Percentiles rank a stretch among this genome's conserved stretches.
These are phyloP conservation scores for Armadillidium nasatum DNA, from an alignment of 1,140 invertebrate species.

Conservation along the genomic window DNA sequence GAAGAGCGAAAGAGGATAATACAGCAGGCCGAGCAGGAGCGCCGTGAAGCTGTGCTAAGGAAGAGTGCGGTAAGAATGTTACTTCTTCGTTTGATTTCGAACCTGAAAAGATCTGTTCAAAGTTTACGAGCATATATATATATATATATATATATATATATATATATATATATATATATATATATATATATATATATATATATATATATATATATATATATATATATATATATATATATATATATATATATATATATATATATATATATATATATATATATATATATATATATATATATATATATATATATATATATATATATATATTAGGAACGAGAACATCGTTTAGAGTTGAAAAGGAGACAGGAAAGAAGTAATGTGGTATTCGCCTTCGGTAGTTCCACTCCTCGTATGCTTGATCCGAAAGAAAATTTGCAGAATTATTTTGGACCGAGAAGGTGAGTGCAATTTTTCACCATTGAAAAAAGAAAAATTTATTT, in stretches of 20 bases:
- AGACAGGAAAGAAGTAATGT: constrained; percentile 63
- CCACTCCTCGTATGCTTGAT: constrained; percentile 77
- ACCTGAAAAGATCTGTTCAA: background rate
- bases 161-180: background rate
- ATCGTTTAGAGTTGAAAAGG: constrained; percentile 68
- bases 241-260: too few species aligned
- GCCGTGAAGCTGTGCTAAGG: constrained; percentile 73
- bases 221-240: background rate
- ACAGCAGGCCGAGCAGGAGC: constrained; percentile 76
- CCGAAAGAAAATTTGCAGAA: constrained; percentile 59
- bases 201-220: background rate
- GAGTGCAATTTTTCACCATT: too few species aligned
- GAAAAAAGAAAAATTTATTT: too few species aligned
- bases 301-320: background rate
- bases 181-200: background rate
- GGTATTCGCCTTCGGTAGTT: constrained; percentile 82
- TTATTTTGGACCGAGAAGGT: constrained; percentile 45
- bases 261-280: too few species aligned
- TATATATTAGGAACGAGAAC: constrained; percentile 63
- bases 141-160: background rate
- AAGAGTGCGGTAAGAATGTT: constrained; percentile 60
- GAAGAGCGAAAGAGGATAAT: constrained; percentile 81
- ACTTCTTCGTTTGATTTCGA: background rate
- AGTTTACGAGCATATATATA: background rate
- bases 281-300: background rate